Conservation (phyloP, 2,797 vertebrate genomes). For the Echeneis naucrates region DNA sequence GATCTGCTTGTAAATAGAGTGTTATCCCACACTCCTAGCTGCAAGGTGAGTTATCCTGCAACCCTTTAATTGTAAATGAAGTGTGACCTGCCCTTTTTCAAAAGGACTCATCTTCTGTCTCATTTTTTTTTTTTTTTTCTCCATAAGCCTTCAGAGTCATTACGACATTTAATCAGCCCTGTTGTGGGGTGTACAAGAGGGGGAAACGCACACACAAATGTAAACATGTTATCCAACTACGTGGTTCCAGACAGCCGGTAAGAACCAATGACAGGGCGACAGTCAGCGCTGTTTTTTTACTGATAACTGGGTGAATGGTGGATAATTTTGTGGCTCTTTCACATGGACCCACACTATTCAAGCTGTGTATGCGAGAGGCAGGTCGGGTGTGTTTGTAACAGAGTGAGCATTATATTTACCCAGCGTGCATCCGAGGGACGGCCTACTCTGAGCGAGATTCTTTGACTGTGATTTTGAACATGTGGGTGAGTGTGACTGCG, state of each 20-base stretch:
- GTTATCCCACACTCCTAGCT: conserved; percentile 48
- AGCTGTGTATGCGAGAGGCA: conserved; percentile 33
- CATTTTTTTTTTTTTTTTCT: conserved; percentile 48
- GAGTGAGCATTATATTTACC: conserved; percentile 66
- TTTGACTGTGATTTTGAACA: conserved; percentile 63
- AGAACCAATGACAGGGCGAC: conserved; percentile 52
- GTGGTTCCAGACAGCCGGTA: conserved; percentile 43
- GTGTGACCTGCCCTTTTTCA: conserved; percentile 54
- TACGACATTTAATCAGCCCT: conserved; percentile 66
- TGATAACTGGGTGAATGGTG: conserved; percentile 61
- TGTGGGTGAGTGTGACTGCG: conserved; percentile 76
- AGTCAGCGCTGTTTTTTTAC: conserved; percentile 57
- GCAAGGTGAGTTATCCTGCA: conserved; percentile 55
- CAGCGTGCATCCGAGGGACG: conserved; percentile 46
- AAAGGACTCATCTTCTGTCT: conserved; percentile 45
- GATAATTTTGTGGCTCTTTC: conserved; percentile 43
- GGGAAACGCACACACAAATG: conserved; percentile 25
- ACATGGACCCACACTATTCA: conserved; percentile 43
- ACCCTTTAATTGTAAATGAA: conserved; percentile 63
- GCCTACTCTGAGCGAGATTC: conserved; percentile 53
- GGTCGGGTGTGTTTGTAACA: conserved; percentile 46
- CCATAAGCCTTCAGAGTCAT: conserved; percentile 46
- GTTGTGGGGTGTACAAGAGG: conserved; percentile 20
- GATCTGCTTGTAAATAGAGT: conserved; percentile 40
- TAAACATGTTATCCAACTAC: conserved; percentile 52